Percentiles rank a stretch among this genome's conserved stretches.
These are phyloP conservation scores for Lepus americanus DNA, from an alignment of 2,113 vertebrate species.

Conservation along the genomic window DNA sequence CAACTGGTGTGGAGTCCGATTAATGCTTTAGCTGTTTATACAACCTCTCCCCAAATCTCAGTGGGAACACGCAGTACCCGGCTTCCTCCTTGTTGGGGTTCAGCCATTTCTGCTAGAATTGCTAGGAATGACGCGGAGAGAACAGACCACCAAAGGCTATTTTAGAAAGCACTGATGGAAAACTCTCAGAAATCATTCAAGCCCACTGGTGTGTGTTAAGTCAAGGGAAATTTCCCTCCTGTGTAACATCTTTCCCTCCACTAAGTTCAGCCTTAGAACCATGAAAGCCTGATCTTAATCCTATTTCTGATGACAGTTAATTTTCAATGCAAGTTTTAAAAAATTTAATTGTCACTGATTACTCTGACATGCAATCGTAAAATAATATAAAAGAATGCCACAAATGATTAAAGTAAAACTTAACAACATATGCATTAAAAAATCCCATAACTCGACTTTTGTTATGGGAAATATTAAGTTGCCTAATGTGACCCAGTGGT, in stretches of 20 bases:
- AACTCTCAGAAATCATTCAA: slow-evolving; percentile 78
- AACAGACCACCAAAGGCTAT: slow-evolving; percentile 73
- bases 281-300: slow-evolving; percentile 79
- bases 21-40: slow-evolving; percentile 15
- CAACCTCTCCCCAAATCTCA: slow-evolving; percentile 47
- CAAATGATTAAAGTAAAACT: slow-evolving; percentile 84
- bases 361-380: slow-evolving; percentile 82
- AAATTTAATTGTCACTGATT: slow-evolving; percentile 84
- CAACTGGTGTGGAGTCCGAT: background rate
- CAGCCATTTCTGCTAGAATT: slow-evolving; percentile 58
- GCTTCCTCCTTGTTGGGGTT: slow-evolving; percentile 52
- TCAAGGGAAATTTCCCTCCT: slow-evolving; percentile 54
- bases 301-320: slow-evolving; percentile 83
- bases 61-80: background rate
- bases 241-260: slow-evolving; percentile 71
- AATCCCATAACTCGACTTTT: slow-evolving; percentile 73
- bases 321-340: slow-evolving; percentile 82
- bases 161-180: slow-evolving; percentile 77
- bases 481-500: slow-evolving; percentile 80
- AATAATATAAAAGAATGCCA: slow-evolving; percentile 81
- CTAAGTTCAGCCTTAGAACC: slow-evolving; percentile 70
- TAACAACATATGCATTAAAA: slow-evolving; percentile 74
- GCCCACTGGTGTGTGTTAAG: slow-evolving; percentile 73
- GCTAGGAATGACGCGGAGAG: background rate
- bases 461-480: slow-evolving; percentile 82